Conservation (phyloP, 2,888 invertebrate species). For the Phymatocera aterrima region DNA sequence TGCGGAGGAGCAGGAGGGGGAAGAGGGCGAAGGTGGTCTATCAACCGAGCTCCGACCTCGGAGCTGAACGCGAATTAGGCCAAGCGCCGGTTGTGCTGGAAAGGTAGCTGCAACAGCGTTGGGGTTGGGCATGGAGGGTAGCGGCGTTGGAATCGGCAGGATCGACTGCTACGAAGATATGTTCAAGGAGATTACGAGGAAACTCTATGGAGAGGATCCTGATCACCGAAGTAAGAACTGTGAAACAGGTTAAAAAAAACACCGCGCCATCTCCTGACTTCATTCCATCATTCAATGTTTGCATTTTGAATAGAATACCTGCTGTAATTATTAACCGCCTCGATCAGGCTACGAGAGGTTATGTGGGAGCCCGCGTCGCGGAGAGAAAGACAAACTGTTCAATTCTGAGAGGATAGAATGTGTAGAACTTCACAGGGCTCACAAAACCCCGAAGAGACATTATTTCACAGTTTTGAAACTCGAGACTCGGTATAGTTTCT, state of each 20-base stretch:
- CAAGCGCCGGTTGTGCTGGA: constrained; percentile 27
- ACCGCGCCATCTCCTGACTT: constrained; percentile 10
- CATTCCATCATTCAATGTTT: neutral
- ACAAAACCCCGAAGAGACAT: neutral
- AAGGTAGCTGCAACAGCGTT: constrained; percentile 70
- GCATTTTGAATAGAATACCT: constrained; percentile 36
- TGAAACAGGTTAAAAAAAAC: constrained; percentile 52
- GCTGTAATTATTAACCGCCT: constrained; percentile 53
- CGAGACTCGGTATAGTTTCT: neutral
- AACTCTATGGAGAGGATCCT: constrained; percentile 90
- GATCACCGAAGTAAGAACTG: constrained; percentile 72
- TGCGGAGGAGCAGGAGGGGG: constrained; percentile 37
- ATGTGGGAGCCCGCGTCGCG: constrained; percentile 11
- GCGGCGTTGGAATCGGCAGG: constrained; percentile 73
- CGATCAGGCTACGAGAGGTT: neutral
- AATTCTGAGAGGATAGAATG: neutral
- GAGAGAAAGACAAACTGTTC: neutral
- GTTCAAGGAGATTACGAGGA: constrained; percentile 94
- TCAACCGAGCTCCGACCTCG: constrained; percentile 35
- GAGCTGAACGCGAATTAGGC: constrained; percentile 29
- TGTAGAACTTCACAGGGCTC: neutral
- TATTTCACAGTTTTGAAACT: neutral
- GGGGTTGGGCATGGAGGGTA: constrained; percentile 78
- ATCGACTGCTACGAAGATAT: constrained; percentile 87
- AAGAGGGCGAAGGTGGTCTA: constrained; percentile 40